Evolutionary conservation across 2,113 vertebrate species (phyloP).

Genomic region (Melospiza melodia): DNA sequence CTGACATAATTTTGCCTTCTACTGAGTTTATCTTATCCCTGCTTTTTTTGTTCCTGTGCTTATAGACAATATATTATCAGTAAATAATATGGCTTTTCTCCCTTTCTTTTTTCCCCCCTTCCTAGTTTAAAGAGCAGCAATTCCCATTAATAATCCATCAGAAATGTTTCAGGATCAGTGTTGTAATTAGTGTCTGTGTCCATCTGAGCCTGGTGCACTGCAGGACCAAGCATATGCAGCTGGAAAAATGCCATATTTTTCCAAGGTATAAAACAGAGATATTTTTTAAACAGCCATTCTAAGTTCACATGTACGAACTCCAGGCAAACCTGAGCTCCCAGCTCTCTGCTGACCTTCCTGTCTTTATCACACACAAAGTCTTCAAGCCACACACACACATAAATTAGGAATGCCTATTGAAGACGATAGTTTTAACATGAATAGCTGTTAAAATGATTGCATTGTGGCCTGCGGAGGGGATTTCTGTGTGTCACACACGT

Average conservation of each 20-base stretch:
- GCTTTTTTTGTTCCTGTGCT: neutral
- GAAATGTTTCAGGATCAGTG: conserved; percentile 24
- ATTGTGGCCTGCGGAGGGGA: neutral
- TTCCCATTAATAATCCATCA: conserved; percentile 55
- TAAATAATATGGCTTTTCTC: neutral
- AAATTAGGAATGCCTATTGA: fast-evolving
- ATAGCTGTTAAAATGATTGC: neutral
- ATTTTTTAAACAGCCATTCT: neutral
- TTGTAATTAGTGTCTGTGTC: conserved; percentile 15
- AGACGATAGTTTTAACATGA: neutral
- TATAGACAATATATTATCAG: neutral
- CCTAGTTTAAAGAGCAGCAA: neutral
- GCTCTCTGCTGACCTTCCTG: neutral
- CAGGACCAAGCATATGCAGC: neutral
- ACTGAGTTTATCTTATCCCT: neutral
- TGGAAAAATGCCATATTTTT: neutral
- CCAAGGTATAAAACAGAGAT: neutral
- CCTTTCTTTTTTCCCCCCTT: neutral
- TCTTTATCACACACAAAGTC: fast-evolving
- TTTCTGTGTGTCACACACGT: neutral
- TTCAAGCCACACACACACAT: neutral
- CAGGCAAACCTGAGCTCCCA: neutral
- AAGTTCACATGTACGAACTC: neutral
- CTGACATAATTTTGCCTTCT: conserved; percentile 2
- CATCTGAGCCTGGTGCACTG: neutral